Evolutionary conservation across 1,140 invertebrate genomes (phyloP), one percentile per base, ranked within the genome.

Genomic region (Anadara kagoshimensis): DNA sequence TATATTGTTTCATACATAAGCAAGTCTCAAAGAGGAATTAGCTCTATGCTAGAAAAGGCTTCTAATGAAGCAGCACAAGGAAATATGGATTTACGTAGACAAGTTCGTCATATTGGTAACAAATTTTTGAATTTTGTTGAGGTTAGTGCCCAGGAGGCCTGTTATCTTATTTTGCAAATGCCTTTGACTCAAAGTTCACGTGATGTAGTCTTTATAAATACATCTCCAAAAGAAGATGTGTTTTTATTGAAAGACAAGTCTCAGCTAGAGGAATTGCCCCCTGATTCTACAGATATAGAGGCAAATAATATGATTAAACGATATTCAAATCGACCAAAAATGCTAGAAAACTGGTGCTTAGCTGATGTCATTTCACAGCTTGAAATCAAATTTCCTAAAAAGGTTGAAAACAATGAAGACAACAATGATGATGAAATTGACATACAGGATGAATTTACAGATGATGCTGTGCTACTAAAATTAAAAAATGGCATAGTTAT

Each of bases 11-110:
- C 62, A 41, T 77, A 76, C 59, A 81, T 80, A 44, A 66, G n/a
- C 43, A 83, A 81, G 66, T 62, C 64, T 5, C 76, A 79, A 45
- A 70, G 74, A 64, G 81, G 77, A 12, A 79, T 81, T 59, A 76
- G 73, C 51, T 26, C 53, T 24, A 26, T 81, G 36, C n/a, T 81
- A 36, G 24, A 73, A 45, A 24, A 68, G 29, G 75, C 75, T 16
- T 22, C 45, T 24, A 68, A 74, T 61, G 79, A 81, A 69, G 77
- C 68, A 8, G 53, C 22, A 53, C 41, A 73, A 51, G 75, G 70
- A 18, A 80, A 78, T 44, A 22, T 56, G 18, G 66, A 69, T 59
- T 24, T 80, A 5, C 78, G 61, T 61, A 24, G 62, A 51, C 63
- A 76, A 22, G 69, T 82, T 5, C 41, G 62, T 44, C 24, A 49